Evolutionary conservation across 2,888 invertebrate genomes (phyloP), one percentile per base, ranked within the genome.

Genomic region (Andrena dorsata): DNA sequence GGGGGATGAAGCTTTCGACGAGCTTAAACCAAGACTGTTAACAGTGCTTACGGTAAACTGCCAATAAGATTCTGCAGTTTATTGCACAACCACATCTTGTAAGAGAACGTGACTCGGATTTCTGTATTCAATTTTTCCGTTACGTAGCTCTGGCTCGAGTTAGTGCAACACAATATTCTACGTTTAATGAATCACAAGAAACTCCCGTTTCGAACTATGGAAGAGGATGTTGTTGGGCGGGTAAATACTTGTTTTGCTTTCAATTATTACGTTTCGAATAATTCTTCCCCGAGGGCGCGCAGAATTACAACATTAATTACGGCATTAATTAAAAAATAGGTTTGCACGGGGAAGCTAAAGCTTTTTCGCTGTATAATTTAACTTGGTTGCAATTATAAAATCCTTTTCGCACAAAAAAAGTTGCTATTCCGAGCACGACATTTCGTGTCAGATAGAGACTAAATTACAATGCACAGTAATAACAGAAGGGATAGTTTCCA

Each of bases 131-230:
- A 81, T 74, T 65, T 79, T 47, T 69, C 16, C 13, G 30, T 53
- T 7, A 32, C 60, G 51, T 28, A 70, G 60, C 35, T 69, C 73
- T 65, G 69, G 16, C 10, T 51, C 30, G 4, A 32, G 8, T 20
- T 47, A 47, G 8, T 20, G 53, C 41, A 61, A 72, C 41, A 35
- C 68, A 47, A 58, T 58, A 26, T 41, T 53, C n/a, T n/a, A 32
- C 47, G 49, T 79, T 79, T 81, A 79, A 79, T 49, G 79, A 73
- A 79, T 72, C 66, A 47, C 80, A 35, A 73, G 64, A 58, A 73
- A 53, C 66, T 63, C 32, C 56, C 26, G 23, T 64, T 60, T 49
- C 56, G 49, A 73, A 58, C 23, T 0, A 8, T 53, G 4, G 28
- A 20, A 35, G 20, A 30, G 51, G 10, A 47, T 41, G 49, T 32